A percentile compares a stretch with the other conserved stretches of the same genome.
phyloP scores from a whole-genome alignment of 2,888 invertebrate genomes.

The Apotomis capreana region DNA sequence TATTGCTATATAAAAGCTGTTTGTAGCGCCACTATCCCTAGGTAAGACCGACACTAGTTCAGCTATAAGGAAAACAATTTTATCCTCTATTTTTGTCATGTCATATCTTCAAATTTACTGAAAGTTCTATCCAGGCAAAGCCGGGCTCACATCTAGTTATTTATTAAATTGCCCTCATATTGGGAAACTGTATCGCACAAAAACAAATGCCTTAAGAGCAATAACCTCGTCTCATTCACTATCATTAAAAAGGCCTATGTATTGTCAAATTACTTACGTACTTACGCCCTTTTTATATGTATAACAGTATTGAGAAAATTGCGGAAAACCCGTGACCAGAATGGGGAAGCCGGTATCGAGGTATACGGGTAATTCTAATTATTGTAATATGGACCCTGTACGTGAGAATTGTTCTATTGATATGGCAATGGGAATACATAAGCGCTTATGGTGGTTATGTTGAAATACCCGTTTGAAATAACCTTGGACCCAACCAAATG shows the following conservation, averaged over 20 bases:
- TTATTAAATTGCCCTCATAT: constrained; percentile 12
- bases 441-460: background rate
- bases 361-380: constrained; percentile 34
- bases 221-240: background rate
- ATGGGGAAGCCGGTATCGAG: constrained; percentile 9
- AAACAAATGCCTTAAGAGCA: constrained; percentile 31
- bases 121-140: background rate
- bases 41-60: no score
- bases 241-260: background rate
- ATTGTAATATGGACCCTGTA: constrained; percentile 23
- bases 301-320: constrained; percentile 19
- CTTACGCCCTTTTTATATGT: background rate
- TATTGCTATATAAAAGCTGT: no score
- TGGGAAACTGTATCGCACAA: constrained; percentile 23
- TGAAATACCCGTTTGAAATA: no score
- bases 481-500: no score
- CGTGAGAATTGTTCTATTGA: constrained; percentile 31
- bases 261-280: background rate
- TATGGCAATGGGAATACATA: constrained; percentile 12
- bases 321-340: constrained; percentile 36
- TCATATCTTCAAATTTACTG: background rate
- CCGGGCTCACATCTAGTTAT: background rate
- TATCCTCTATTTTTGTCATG: no score
- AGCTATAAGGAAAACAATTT: no score
- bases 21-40: no score